Conservation (phyloP, 1,140 invertebrate species). For the Acromyrmex charruanus region DNA sequence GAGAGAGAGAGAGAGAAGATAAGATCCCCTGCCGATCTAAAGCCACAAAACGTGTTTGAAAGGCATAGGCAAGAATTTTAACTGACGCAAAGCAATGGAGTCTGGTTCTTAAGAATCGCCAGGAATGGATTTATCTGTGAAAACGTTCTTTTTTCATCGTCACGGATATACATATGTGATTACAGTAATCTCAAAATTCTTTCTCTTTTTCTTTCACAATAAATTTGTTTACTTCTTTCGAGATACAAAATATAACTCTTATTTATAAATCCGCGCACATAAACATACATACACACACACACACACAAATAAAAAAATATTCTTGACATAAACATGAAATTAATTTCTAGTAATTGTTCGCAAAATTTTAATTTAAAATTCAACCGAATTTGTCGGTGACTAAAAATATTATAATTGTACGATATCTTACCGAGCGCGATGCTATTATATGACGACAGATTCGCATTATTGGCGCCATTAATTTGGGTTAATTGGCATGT, state of each 20-base stretch:
- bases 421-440: slow-evolving; percentile 22
- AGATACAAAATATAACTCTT: background rate
- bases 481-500: slow-evolving; percentile 61
- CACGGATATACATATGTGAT: background rate
- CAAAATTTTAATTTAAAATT: slow-evolving; percentile 3
- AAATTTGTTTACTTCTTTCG: too few species aligned
- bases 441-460: slow-evolving; percentile 35
- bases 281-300: background rate
- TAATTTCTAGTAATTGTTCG: slow-evolving; percentile 43
- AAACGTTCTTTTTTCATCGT: slow-evolving; percentile 14
- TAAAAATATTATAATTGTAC: slow-evolving; percentile 43
- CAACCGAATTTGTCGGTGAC: background rate
- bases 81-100: slow-evolving; percentile 74
- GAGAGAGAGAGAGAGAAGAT: background rate
- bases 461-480: slow-evolving; percentile 55
- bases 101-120: background rate
- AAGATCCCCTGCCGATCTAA: slow-evolving; percentile 29
- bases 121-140: slow-evolving; percentile 24
- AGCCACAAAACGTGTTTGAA: slow-evolving; percentile 50
- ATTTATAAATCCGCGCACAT: background rate
- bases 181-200: background rate
- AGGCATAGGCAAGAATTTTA: slow-evolving; percentile 76
- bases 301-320: background rate
- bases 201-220: background rate
- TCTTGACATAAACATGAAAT: slow-evolving; percentile 8